A percentile compares a stretch with the other conserved stretches of the same genome.
Evolutionary conservation across 2,888 invertebrate species (phyloP).

Genomic region (Drosophila mercatorum): DNA sequence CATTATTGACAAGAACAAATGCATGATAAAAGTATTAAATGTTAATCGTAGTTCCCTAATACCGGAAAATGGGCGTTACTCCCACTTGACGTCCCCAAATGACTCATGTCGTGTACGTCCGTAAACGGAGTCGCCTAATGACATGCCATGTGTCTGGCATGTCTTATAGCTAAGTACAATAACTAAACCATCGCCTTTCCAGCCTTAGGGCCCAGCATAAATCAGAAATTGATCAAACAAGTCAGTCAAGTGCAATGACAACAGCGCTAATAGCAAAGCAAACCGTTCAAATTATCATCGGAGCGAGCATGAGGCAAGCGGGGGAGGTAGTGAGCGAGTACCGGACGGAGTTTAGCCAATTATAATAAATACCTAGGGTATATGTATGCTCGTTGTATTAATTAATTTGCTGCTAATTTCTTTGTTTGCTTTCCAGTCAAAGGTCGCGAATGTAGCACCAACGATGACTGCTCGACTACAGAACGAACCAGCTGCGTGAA

Average conservation of each 20-base stretch:
- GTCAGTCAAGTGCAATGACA: conserved; percentile 74
- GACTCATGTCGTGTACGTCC: neutral
- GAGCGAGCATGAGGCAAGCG: conserved; percentile 29
- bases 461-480: conserved; percentile 88
- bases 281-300: conserved; percentile 12
- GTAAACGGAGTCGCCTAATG: conserved; percentile 24
- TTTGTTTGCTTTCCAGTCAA: conserved; percentile 75
- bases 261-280: conserved; percentile 42
- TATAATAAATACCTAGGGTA: neutral
- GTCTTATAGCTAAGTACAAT: conserved; percentile 17
- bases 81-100: neutral
- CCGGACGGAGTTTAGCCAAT: conserved; percentile 3
- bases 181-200: conserved; percentile 22
- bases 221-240: conserved; percentile 75
- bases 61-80: conserved; percentile 14
- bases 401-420: conserved; percentile 11
- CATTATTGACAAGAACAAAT: neutral
- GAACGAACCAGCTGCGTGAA: conserved; percentile 88
- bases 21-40: neutral
- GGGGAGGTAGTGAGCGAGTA: neutral
- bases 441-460: conserved; percentile 88
- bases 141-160: conserved; percentile 36
- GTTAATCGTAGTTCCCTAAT: neutral
- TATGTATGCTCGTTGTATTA: conserved; percentile 4
- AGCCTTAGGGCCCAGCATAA: conserved; percentile 40